Conservation (phyloP, 2,888 invertebrate species). For the Dasysyrphus tricinctus region DNA sequence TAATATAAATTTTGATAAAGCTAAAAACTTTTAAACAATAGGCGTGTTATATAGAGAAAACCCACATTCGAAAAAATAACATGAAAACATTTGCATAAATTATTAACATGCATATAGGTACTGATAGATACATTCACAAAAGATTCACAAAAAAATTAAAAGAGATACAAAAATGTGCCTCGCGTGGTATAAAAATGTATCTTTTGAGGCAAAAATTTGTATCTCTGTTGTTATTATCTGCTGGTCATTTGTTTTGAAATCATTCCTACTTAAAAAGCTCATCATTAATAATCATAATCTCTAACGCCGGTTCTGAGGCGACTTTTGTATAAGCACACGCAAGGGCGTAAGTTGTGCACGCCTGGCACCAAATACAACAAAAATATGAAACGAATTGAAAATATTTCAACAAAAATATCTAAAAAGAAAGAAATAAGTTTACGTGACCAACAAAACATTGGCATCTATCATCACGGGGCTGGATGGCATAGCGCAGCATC, state of each 20-base stretch:
- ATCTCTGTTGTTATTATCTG: constrained; percentile 26
- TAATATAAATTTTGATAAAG: constrained; percentile 21
- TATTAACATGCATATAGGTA: constrained; percentile 53
- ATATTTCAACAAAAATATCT: constrained; percentile 35
- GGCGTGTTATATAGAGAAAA: constrained; percentile 22
- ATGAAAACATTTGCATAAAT: constrained; percentile 61
- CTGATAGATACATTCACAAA: not conserved
- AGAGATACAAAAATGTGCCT: not conserved
- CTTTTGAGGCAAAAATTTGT: constrained; percentile 49
- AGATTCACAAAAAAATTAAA: not conserved
- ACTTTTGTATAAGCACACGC: constrained; percentile 43
- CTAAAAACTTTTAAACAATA: constrained; percentile 35
- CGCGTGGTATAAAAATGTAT: constrained; percentile 55
- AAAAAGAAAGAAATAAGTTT: constrained; percentile 57
- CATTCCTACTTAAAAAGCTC: constrained; percentile 57
- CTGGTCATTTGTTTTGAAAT: constrained; percentile 53
- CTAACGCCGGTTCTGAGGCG: constrained; percentile 23
- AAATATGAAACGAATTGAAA: constrained; percentile 22
- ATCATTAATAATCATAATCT: constrained; percentile 64
- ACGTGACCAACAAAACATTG: constrained; percentile 65
- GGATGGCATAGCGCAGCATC: constrained; percentile 64
- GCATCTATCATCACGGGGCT: constrained; percentile 69
- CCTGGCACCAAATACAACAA: constrained; percentile 37
- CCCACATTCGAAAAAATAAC: constrained; percentile 40
- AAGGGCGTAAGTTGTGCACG: constrained; percentile 21